These are phyloP conservation scores for Phrynocephalus guinanensis DNA, from an alignment of 2,797 vertebrate genomes.

Conservation along the genomic window DNA sequence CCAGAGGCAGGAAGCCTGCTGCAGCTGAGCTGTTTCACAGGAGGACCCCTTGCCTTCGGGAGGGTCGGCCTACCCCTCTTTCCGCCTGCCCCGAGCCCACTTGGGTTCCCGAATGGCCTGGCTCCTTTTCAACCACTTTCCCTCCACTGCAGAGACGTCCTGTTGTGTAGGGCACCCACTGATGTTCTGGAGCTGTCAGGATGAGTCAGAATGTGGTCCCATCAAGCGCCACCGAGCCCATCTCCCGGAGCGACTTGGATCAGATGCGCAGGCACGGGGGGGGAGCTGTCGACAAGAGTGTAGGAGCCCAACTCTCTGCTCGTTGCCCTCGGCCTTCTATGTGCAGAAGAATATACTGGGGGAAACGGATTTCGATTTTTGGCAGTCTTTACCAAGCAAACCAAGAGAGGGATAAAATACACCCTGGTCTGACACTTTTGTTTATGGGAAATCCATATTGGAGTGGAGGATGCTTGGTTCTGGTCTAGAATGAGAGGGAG, in stretches of 20 bases:
- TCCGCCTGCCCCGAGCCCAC: background rate
- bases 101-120: background rate
- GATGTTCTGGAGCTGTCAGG: background rate
- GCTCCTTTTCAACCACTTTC: background rate
- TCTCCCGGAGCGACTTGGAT: background rate
- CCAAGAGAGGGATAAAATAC: too few relatives aligned
- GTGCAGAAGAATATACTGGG: too few relatives aligned
- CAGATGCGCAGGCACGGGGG: background rate
- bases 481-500: too few relatives aligned
- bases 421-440: too few relatives aligned
- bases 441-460: too few relatives aligned
- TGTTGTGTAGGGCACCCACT: background rate
- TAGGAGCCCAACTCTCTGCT: background rate
- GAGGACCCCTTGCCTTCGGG: accelerated
- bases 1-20: too few relatives aligned
- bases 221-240: background rate
- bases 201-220: background rate
- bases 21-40: background rate
- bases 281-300: background rate
- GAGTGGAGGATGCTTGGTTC: too few relatives aligned
- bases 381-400: too few relatives aligned
- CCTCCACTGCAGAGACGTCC: background rate
- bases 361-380: too few relatives aligned
- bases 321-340: too few relatives aligned
- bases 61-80: background rate